A percentile compares a stretch with the other conserved stretches of the same genome.
phyloP scores from a whole-genome alignment of 2,113 vertebrate species.

The Hiodon tergisus region DNA sequence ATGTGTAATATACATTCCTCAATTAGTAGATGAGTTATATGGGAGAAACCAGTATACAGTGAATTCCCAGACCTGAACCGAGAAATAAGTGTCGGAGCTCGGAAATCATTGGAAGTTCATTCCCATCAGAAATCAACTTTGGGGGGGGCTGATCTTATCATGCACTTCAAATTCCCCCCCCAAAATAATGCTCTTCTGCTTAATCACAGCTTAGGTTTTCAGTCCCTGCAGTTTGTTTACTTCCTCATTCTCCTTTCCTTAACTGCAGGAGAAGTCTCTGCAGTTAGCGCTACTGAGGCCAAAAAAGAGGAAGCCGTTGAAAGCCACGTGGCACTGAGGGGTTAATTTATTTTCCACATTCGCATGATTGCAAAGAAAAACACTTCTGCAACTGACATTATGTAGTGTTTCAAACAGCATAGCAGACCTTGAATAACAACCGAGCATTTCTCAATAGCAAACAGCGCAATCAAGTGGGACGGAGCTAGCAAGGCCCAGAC shows the following conservation, averaged over 20 bases:
- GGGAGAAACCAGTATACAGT: no score
- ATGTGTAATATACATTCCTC: no score
- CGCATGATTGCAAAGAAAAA: slow-evolving; percentile 25
- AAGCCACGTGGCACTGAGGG: neutral
- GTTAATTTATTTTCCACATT: slow-evolving; percentile 3
- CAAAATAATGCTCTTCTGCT: neutral
- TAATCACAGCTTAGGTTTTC: neutral
- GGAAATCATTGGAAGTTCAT: no score
- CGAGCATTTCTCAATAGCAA: neutral
- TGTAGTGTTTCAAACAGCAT: neutral
- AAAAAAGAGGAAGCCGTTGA: neutral
- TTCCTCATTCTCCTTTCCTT: neutral
- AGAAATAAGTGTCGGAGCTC: no score
- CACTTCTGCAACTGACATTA: neutral
- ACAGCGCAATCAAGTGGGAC: neutral
- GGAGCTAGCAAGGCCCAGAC: neutral
- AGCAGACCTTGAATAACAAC: neutral
- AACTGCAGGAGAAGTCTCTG: neutral
- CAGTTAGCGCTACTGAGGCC: neutral
- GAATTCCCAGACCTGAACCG: no score
- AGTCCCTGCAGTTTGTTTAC: neutral
- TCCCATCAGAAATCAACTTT: no score
- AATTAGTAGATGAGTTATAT: no score
- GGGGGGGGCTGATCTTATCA: neutral
- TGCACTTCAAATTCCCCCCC: neutral